A percentile compares a stretch with the other conserved stretches of the same genome.
Evolutionary conservation across 2,888 invertebrate genomes (phyloP).

Genomic region (Esperia sulphurella): DNA sequence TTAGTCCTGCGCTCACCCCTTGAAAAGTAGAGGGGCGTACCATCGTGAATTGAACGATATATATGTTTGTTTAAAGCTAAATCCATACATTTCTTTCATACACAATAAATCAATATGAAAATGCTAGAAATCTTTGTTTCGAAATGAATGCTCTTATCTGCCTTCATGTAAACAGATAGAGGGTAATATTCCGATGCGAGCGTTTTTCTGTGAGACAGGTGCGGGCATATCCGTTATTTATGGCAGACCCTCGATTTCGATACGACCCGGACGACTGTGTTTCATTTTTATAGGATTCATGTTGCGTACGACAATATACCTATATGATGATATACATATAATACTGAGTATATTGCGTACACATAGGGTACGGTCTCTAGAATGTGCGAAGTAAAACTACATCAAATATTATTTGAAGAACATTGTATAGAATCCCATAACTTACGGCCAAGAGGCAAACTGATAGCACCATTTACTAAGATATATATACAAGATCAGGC

Average conservation of each 20-base stretch:
- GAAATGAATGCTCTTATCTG: conserved; percentile 10
- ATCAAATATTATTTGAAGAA: too few relatives aligned
- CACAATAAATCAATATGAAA: conserved; percentile 8
- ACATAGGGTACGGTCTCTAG: too few relatives aligned
- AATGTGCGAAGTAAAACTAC: too few relatives aligned
- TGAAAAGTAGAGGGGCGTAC: too few relatives aligned
- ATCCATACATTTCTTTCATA: neutral
- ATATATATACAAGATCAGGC: too few relatives aligned
- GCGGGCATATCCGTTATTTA: conserved; percentile 49
- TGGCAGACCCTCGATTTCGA: conserved; percentile 38
- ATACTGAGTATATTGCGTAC: neutral
- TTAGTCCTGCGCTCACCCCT: too few relatives aligned
- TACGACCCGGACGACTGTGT: conserved; percentile 30
- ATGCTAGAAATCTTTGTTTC: conserved; percentile 9
- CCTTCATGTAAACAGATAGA: conserved; percentile 25
- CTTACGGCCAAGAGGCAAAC: too few relatives aligned
- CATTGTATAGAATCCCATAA: too few relatives aligned
- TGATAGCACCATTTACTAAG: too few relatives aligned
- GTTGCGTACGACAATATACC: conserved; percentile 25
- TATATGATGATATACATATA: conserved; percentile 21
- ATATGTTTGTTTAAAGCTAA: too few relatives aligned
- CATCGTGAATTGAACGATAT: too few relatives aligned
- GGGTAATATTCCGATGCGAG: conserved; percentile 35
- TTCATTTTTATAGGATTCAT: conserved; percentile 47
- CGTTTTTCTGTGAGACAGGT: conserved; percentile 45